Conservation (phyloP, 2,888 invertebrate species). For the Stramonita haemastoma region DNA sequence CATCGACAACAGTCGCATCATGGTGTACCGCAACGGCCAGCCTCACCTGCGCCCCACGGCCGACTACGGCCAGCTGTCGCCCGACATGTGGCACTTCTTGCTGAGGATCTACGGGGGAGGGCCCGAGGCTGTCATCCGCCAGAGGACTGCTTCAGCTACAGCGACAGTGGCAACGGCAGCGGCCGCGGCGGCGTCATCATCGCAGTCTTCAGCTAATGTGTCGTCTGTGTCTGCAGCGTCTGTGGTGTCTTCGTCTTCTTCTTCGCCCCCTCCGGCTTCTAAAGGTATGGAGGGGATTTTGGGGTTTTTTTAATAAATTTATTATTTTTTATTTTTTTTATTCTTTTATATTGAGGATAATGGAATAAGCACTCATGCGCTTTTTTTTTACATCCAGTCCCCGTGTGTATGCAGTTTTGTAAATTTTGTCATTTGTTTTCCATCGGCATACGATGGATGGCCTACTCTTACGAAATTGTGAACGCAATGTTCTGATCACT, state of each 20-base stretch:
- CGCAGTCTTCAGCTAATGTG: background rate
- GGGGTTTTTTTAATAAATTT: too few relatives aligned
- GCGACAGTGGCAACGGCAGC: constrained; percentile 28
- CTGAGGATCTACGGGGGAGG: constrained; percentile 92
- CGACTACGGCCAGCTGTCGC: constrained; percentile 84
- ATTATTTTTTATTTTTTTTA: too few relatives aligned
- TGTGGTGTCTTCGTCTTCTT: constrained; percentile 18
- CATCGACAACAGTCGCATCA: constrained; percentile 89
- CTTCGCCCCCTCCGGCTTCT: background rate
- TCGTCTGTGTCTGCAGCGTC: too few relatives aligned
- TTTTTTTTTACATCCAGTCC: too few relatives aligned
- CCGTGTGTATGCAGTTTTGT: too few relatives aligned
- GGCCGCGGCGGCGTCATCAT: constrained; percentile 31
- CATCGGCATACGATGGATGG: too few relatives aligned
- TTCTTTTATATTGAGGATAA: too few relatives aligned
- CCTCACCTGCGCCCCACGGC: constrained; percentile 69
- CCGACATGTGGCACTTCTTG: constrained; percentile 92
- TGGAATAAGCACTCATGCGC: too few relatives aligned
- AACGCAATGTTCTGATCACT: too few relatives aligned
- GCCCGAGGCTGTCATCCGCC: constrained; percentile 83
- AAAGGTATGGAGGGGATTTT: background rate
- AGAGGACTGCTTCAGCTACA: constrained; percentile 46
- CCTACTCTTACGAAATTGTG: too few relatives aligned
- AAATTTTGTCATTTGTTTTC: too few relatives aligned
- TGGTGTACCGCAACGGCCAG: constrained; percentile 75